Evolutionary conservation across 37 sponge, comb jelly and placozoan species (phyloP).

Genomic region (Aplysina aerophoba): DNA sequence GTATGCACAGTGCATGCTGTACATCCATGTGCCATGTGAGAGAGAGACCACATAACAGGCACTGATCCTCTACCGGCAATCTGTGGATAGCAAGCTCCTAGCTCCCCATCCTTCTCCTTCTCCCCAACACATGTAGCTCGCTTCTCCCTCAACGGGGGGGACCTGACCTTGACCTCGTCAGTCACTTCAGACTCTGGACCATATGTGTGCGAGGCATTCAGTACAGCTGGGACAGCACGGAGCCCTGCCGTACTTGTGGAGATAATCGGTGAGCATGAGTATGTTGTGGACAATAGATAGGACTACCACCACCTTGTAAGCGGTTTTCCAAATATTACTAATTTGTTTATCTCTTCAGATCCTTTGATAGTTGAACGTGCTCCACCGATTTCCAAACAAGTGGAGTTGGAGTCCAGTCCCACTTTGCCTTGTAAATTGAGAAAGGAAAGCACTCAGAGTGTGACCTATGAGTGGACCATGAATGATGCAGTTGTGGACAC

Average conservation of each 20-base stretch:
- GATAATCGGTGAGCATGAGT: slow-evolving; percentile 14
- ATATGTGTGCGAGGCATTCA: not conserved
- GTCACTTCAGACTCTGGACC: slow-evolving; percentile 7
- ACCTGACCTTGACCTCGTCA: not conserved
- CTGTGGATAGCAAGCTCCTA: no score
- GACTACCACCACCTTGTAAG: no score
- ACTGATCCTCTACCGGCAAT: no score
- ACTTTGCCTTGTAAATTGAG: not conserved
- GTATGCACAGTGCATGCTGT: not conserved
- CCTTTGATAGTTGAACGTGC: not conserved
- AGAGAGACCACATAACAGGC: no score
- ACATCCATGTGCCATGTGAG: no score
- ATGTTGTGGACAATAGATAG: no score
- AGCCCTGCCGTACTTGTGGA: not conserved
- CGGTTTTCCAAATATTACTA: not conserved
- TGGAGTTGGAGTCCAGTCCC: not conserved
- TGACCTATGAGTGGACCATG: slow-evolving; percentile 6
- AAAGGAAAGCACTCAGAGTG: not conserved
- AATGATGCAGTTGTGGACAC: not conserved
- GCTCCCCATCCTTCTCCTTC: no score
- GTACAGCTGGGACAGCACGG: not conserved
- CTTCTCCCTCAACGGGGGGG: not conserved
- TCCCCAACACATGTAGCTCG: not conserved
- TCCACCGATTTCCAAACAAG: not conserved
- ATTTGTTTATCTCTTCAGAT: slow-evolving; percentile 4